phyloP scores from a whole-genome alignment of 2,113 vertebrate genomes.

The Eurypyga helias region DNA sequence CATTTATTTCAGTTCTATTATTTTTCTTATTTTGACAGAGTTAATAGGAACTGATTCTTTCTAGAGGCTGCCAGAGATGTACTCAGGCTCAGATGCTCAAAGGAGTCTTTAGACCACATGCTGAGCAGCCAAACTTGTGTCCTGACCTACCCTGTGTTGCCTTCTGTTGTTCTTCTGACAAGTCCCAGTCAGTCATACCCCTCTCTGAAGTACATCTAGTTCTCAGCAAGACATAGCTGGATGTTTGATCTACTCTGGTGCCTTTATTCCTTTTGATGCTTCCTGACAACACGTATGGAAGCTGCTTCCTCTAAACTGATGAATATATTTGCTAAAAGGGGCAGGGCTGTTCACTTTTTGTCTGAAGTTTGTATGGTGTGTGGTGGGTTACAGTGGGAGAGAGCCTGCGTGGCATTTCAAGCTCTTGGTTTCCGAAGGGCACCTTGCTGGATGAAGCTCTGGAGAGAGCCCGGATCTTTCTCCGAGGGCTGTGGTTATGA shows the following conservation, averaged over 20 bases:
- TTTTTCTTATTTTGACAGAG: background rate
- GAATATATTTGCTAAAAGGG: background rate
- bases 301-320: background rate
- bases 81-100: background rate
- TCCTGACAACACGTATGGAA: background rate
- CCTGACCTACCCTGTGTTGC: background rate
- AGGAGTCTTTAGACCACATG: background rate
- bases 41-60: background rate
- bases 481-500: rapidly evolving
- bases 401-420: rapidly evolving
- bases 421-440: background rate
- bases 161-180: constrained; percentile 9
- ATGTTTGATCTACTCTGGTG: background rate
- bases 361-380: rapidly evolving
- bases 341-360: background rate
- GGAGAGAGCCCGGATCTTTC: background rate
- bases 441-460: background rate
- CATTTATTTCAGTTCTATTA: background rate
- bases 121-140: background rate
- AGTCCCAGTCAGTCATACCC: background rate
- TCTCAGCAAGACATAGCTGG: background rate
- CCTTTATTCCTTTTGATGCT: background rate
- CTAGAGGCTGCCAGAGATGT: background rate
- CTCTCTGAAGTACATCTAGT: constrained; percentile 3
- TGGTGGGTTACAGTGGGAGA: background rate